These are phyloP conservation scores for Amphiprion clarkii DNA, from an alignment of 2,797 vertebrate species.

Conservation along the genomic window DNA sequence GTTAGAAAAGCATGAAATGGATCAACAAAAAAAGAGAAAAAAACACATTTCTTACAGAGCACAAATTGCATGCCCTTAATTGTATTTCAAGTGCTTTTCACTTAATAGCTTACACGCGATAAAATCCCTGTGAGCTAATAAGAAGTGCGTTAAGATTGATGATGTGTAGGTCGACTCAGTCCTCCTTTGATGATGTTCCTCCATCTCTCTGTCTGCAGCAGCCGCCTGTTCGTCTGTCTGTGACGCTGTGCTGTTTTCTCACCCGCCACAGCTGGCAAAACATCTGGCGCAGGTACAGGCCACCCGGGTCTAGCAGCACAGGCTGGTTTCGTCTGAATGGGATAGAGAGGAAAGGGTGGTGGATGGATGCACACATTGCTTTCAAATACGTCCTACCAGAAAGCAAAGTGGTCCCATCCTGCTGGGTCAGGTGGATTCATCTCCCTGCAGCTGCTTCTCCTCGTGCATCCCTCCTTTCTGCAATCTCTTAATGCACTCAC, in stretches of 20 bases:
- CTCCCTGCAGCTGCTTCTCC: conserved; percentile 43
- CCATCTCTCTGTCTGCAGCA: conserved; percentile 32
- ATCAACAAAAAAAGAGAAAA: no score
- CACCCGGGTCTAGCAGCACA: conserved; percentile 30
- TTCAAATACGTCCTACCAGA: not conserved
- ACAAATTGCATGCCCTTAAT: not conserved
- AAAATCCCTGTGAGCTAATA: conserved; percentile 5
- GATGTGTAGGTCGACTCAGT: conserved; percentile 15
- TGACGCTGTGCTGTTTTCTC: conserved; percentile 23
- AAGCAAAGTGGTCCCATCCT: conserved; percentile 3
- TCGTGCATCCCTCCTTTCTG: conserved; percentile 39
- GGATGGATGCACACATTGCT: not conserved
- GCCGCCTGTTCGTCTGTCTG: conserved; percentile 40
- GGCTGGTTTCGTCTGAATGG: conserved; percentile 39
- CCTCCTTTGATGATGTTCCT: conserved; percentile 39
- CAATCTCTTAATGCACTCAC: conserved; percentile 79
- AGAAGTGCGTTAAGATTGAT: conserved; percentile 24
- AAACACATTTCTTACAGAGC: not conserved
- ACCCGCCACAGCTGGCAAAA: conserved; percentile 54
- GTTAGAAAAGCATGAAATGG: conserved; percentile 1
- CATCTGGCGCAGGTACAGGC: conserved; percentile 58
- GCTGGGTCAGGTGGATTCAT: conserved; percentile 40
- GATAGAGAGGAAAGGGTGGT: not conserved
- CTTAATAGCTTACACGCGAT: not conserved
- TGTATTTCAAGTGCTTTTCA: not conserved